Percentiles rank a stretch among this genome's conserved stretches.
Evolutionary conservation across 2,797 vertebrate species (phyloP).

Genomic region (Menidia menidia): DNA sequence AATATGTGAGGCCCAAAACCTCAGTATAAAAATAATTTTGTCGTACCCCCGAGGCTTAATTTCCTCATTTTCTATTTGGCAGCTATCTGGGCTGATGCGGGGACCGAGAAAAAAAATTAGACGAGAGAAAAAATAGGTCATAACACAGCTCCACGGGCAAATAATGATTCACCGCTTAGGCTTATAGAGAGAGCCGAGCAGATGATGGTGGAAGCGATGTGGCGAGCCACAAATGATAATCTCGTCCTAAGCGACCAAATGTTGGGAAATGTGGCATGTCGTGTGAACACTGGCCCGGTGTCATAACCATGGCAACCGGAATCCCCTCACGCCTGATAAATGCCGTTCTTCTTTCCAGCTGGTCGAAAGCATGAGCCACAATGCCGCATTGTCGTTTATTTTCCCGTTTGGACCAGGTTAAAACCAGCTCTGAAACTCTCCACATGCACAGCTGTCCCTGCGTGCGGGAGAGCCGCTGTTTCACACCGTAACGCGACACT

Average conservation of each 20-base stretch:
- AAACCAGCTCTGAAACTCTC: conserved; percentile 47
- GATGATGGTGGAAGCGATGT: conserved; percentile 51
- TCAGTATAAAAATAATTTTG: neutral
- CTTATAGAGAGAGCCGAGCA: conserved; percentile 40
- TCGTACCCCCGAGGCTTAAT: neutral
- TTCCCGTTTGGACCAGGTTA: neutral
- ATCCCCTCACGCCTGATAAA: conserved; percentile 52
- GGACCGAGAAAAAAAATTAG: neutral
- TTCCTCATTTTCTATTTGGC: conserved; percentile 14
- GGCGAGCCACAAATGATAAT: conserved; percentile 54
- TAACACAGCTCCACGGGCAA: conserved; percentile 44
- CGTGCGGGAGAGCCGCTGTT: conserved; percentile 30
- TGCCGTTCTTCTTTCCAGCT: conserved; percentile 55
- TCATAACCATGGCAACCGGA: conserved; percentile 77
- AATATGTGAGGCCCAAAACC: conserved; percentile 2
- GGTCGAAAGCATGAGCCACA: conserved; percentile 6
- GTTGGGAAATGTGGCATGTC: conserved; percentile 53
- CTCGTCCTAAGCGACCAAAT: conserved; percentile 52
- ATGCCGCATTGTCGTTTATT: neutral
- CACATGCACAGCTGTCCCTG: neutral
- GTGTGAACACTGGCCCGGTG: conserved; percentile 52
- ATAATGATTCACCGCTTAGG: conserved; percentile 60
- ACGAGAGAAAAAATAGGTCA: conserved; percentile 65
- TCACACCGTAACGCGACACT: conserved; percentile 66
- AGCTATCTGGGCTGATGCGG: conserved; percentile 16